Percentiles rank a stretch among this genome's conserved stretches.
These are phyloP conservation scores for Sarcophaga variegata DNA, from an alignment of 2,888 invertebrate genomes.

Conservation along the genomic window DNA sequence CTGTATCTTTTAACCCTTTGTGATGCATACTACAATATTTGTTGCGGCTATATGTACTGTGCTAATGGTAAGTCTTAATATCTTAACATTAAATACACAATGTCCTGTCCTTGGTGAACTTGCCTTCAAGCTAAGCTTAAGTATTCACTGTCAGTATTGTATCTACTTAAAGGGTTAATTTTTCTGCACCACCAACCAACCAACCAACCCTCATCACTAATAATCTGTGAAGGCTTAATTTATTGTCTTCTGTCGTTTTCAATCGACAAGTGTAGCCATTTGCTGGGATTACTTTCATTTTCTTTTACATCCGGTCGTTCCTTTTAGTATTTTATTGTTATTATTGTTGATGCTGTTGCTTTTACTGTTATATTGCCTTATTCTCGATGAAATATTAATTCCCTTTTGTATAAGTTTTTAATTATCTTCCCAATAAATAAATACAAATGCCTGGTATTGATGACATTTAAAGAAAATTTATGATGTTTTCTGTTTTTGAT, in stretches of 20 bases:
- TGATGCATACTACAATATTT: background rate
- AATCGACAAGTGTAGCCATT: background rate
- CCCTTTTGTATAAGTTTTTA: slow-evolving; percentile 45
- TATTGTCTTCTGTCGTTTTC: background rate
- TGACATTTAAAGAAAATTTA: too few relatives aligned
- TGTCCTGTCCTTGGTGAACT: too few relatives aligned
- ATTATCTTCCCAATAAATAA: slow-evolving; percentile 49
- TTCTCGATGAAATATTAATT: slow-evolving; percentile 36
- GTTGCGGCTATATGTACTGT: background rate
- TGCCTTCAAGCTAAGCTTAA: too few relatives aligned
- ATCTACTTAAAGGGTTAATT: too few relatives aligned
- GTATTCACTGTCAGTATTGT: too few relatives aligned
- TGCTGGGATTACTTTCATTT: background rate
- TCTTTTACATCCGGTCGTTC: background rate
- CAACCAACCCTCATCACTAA: background rate
- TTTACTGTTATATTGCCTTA: background rate
- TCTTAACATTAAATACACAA: too few relatives aligned
- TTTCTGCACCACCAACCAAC: too few relatives aligned
- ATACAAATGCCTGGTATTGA: background rate
- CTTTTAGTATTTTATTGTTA: slow-evolving; percentile 10
- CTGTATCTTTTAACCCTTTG: slow-evolving; percentile 9
- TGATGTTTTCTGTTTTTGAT: too few relatives aligned
- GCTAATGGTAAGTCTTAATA: background rate
- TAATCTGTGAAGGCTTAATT: background rate
- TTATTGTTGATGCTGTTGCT: background rate